phyloP scores from a whole-genome alignment of 30 jellyfish, hydroid and myxozoan genomes.

The Rhopilema esculentum region DNA sequence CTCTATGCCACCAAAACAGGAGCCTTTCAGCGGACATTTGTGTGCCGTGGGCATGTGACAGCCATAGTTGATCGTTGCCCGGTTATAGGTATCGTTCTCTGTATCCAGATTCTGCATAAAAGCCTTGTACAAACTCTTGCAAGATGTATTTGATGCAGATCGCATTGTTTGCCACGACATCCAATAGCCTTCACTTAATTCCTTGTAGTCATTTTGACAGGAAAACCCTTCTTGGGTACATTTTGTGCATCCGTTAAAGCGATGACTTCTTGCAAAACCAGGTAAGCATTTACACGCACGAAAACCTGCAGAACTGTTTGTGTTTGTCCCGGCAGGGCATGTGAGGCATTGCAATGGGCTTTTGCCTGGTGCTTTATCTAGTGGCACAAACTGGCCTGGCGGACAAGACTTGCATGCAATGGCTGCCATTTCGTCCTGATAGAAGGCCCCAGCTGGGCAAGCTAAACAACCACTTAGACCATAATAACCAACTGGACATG shows the following conservation, averaged over 20 bases:
- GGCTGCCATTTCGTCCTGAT: conserved; percentile 65
- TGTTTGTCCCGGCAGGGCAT: conserved; percentile 68
- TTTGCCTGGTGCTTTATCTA: conserved; percentile 47
- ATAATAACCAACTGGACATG: conserved; percentile 45
- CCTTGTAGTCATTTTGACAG: conserved; percentile 35
- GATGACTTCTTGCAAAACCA: conserved; percentile 47
- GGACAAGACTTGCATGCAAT: conserved; percentile 61
- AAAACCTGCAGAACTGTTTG: conserved; percentile 53
- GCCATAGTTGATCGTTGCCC: conserved; percentile 15
- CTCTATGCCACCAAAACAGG: conserved; percentile 67
- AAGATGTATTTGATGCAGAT: neutral
- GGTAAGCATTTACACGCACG: conserved; percentile 56
- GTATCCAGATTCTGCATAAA: conserved; percentile 38
- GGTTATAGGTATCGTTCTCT: conserved; percentile 16
- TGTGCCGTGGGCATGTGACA: conserved; percentile 48
- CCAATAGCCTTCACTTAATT: conserved; percentile 53
- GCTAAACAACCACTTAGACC: neutral
- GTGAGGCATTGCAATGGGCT: conserved; percentile 48
- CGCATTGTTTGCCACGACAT: conserved; percentile 29
- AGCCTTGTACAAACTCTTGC: conserved; percentile 5
- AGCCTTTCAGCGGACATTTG: conserved; percentile 51
- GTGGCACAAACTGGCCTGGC: conserved; percentile 63
- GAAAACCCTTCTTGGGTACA: conserved; percentile 33
- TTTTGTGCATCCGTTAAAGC: conserved; percentile 45
- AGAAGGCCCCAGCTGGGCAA: conserved; percentile 72